Evolutionary conservation across 2,113 vertebrate species (phyloP).

Genomic region (Mellivora capensis): DNA sequence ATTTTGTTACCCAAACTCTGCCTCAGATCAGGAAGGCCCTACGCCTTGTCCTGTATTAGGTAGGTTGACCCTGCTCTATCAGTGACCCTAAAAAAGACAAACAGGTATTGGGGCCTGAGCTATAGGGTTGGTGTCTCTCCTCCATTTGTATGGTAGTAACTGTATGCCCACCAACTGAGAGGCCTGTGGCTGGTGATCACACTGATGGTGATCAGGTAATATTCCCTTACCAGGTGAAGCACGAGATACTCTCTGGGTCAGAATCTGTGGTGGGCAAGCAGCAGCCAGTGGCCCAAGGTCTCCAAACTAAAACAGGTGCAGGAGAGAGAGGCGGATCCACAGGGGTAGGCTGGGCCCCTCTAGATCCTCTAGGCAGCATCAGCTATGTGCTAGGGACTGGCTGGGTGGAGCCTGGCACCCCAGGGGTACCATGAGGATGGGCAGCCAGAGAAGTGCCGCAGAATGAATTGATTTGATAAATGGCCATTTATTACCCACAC

Average conservation of each 20-base stretch:
- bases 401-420: slow-evolving; percentile 67
- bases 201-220: slow-evolving; percentile 77
- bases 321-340: not conserved
- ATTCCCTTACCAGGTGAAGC: not conserved
- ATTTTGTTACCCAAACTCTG: not conserved
- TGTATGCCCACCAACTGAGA: slow-evolving; percentile 41
- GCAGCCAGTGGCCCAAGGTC: not conserved
- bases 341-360: not conserved
- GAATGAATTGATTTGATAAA: slow-evolving; percentile 93
- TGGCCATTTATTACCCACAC: slow-evolving; percentile 93
- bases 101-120: not conserved
- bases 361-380: not conserved
- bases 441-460: slow-evolving; percentile 54
- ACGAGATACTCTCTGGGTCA: not conserved
- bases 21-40: not conserved
- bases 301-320: not conserved
- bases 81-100: not conserved
- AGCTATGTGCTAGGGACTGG: slow-evolving; percentile 10
- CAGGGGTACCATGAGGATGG: slow-evolving; percentile 57
- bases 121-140: not conserved
- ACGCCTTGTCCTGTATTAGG: not conserved
- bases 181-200: slow-evolving; percentile 68
- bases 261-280: not conserved
- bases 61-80: not conserved
- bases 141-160: slow-evolving; percentile 52